Conservation (phyloP, 2,888 invertebrate genomes). For the Parnassius mnemosyne region DNA sequence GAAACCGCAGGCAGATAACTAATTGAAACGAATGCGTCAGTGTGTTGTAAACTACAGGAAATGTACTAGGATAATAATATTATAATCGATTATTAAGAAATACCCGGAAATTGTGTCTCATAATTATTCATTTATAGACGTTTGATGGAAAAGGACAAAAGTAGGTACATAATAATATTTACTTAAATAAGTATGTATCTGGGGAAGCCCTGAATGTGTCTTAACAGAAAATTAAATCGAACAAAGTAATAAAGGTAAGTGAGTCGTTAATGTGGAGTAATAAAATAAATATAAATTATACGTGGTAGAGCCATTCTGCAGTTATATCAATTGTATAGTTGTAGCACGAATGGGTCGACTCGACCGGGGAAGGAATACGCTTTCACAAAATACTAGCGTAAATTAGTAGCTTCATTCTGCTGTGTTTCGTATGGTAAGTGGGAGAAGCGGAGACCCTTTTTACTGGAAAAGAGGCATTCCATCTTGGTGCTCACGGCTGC, state of each 20-base stretch:
- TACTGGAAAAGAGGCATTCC: no score
- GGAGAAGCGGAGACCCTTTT: no score
- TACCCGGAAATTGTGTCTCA: slow-evolving; percentile 11
- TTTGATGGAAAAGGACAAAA: slow-evolving; percentile 3
- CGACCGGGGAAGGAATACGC: no score
- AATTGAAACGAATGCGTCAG: not conserved
- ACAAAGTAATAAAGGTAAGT: not conserved
- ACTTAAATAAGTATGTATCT: not conserved
- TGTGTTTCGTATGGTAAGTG: no score
- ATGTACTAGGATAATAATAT: not conserved
- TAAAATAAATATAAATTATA: no score
- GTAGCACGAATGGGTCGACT: no score
- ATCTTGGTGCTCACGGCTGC: no score
- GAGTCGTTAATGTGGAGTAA: no score
- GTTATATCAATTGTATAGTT: no score
- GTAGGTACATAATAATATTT: not conserved
- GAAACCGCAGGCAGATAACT: not conserved
- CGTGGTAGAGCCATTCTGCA: no score
- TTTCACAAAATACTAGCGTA: no score
- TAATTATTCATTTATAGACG: slow-evolving; percentile 6
- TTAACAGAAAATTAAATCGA: not conserved
- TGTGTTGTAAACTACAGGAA: slow-evolving; percentile 17
- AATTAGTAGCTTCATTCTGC: no score
- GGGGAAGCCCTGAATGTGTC: slow-evolving; percentile 9
- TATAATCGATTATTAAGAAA: slow-evolving; percentile 9